Conservation (phyloP, 2,888 invertebrate genomes). For the Formica aserva region DNA sequence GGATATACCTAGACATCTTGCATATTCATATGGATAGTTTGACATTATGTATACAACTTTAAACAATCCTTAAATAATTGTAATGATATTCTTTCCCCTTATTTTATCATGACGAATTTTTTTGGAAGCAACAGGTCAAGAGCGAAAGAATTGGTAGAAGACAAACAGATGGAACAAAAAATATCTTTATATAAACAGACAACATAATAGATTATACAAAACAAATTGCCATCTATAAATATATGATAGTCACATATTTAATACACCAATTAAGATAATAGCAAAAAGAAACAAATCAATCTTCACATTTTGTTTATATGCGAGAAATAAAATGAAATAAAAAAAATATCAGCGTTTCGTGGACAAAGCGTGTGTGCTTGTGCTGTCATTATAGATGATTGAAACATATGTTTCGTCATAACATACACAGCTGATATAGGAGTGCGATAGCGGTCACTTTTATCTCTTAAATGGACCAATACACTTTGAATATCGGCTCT, state of each 20-base stretch:
- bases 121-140: conserved; percentile 60
- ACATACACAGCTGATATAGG: not conserved
- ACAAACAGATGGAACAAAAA: not conserved
- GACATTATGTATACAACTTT: conserved; percentile 62
- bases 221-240: not conserved
- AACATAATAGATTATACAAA: conserved; percentile 43
- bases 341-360: not conserved
- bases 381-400: not conserved
- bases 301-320: not conserved
- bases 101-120: not conserved
- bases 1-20: conserved; percentile 75
- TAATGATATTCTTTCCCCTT: conserved; percentile 31
- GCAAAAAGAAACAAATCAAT: not conserved
- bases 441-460: conserved; percentile 15
- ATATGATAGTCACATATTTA: not conserved
- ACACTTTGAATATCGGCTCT: too few species aligned
- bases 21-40: conserved; percentile 74
- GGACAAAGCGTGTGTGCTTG: not conserved
- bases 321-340: not conserved
- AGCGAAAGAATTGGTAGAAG: not conserved
- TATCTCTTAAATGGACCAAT: not conserved
- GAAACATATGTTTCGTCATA: not conserved
- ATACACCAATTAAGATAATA: not conserved
- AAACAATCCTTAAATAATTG: conserved; percentile 15
- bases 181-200: not conserved